Percentiles rank a stretch among this genome's conserved stretches.
Evolutionary conservation across 2,797 vertebrate species (phyloP).

Genomic region (Manis pentadactyla): DNA sequence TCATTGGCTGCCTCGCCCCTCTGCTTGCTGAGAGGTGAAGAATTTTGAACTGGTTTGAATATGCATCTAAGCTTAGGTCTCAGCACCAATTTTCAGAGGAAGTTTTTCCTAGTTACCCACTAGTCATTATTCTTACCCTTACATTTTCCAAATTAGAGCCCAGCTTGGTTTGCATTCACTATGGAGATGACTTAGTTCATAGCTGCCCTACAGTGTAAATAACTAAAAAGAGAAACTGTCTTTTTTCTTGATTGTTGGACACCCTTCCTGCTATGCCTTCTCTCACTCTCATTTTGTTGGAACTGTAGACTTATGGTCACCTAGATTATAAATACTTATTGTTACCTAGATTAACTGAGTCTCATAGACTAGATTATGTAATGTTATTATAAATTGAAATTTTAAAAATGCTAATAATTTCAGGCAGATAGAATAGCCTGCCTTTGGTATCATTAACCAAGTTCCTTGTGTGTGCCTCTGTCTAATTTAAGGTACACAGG

Average conservation of each 20-base stretch:
- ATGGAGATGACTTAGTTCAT: neutral
- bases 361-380: neutral
- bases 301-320: neutral
- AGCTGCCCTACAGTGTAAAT: neutral
- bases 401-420: conserved; percentile 29
- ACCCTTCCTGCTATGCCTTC: neutral
- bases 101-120: neutral
- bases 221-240: neutral
- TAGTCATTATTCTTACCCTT: neutral
- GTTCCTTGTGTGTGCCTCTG: conserved; percentile 11
- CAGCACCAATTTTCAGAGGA: neutral
- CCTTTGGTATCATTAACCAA: neutral
- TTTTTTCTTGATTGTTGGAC: neutral
- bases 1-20: neutral
- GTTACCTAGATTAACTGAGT: conserved; percentile 23
- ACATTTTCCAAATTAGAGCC: neutral
- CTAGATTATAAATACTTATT: neutral
- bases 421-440: neutral
- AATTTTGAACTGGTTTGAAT: conserved; percentile 6
- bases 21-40: neutral
- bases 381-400: conserved; percentile 49
- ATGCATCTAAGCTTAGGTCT: neutral
- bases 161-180: conserved; percentile 17
- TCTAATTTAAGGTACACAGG: neutral
- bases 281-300: conserved; percentile 12